Percentiles rank a stretch among this genome's conserved stretches.
phyloP scores from a whole-genome alignment of 2,113 vertebrate genomes.

The Malurus melanocephalus region DNA sequence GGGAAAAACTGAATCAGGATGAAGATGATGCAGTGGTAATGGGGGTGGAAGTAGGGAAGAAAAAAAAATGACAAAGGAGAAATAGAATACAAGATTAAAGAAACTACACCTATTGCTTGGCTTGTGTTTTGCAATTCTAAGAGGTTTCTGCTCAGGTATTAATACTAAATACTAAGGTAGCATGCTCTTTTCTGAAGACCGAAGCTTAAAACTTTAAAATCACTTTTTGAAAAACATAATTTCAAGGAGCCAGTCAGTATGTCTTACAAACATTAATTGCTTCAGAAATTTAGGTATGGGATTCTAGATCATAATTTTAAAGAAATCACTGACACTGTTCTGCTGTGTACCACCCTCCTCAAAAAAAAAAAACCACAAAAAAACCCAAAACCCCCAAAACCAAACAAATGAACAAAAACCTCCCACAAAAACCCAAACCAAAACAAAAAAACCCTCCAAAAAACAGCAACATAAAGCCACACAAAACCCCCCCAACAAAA shows the following conservation, averaged over 20 bases:
- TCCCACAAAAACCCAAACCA: not conserved
- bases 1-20: not conserved
- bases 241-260: not conserved
- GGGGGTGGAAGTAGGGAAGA: fast-evolving
- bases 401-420: no score
- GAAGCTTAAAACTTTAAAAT: not conserved
- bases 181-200: not conserved
- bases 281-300: not conserved
- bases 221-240: not conserved
- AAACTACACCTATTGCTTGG: not conserved
- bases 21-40: not conserved
- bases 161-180: not conserved
- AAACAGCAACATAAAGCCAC: not conserved
- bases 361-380: not conserved
- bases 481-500: not conserved
- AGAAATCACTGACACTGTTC: not conserved
- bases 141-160: not conserved
- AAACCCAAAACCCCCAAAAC: not conserved
- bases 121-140: not conserved
- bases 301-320: not conserved
- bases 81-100: not conserved
- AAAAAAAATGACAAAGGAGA: not conserved
- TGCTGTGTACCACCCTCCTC: fast-evolving
- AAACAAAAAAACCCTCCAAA: no score
- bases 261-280: not conserved